phyloP scores from a whole-genome alignment of 1,140 invertebrate genomes.

The Telenomus remus region DNA sequence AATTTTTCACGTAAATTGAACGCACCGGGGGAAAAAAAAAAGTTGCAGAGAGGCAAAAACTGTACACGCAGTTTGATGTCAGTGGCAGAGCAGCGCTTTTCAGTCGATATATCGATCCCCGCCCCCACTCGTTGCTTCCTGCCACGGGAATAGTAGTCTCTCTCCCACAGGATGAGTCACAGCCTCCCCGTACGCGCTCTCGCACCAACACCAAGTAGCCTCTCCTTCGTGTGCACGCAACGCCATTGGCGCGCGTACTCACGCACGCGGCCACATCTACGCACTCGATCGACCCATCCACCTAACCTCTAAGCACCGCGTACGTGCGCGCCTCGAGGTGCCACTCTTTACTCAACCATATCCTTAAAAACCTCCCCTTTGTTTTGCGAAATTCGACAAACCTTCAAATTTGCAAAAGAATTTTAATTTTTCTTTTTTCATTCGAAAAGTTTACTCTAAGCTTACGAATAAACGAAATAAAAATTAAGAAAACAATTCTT shows the following conservation, averaged over 20 bases:
- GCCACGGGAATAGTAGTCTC: slow-evolving; percentile 73
- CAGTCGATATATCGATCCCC: slow-evolving; percentile 76
- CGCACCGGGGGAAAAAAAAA: neutral
- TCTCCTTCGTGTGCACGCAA: slow-evolving; percentile 55
- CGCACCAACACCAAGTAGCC: slow-evolving; percentile 42
- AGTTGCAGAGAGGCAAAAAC: slow-evolving; percentile 48
- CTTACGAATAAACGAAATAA: too few relatives aligned
- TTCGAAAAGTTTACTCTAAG: too few relatives aligned
- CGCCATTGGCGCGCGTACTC: slow-evolving; percentile 61
- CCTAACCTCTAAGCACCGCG: slow-evolving; percentile 43
- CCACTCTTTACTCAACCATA: slow-evolving; percentile 20
- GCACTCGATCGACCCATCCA: slow-evolving; percentile 69
- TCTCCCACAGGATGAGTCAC: slow-evolving; percentile 75
- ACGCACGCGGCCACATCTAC: slow-evolving; percentile 63
- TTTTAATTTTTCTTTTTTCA: too few relatives aligned
- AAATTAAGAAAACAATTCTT: too few relatives aligned
- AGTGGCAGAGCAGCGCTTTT: slow-evolving; percentile 68
- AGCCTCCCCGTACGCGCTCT: slow-evolving; percentile 69
- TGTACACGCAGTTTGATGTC: slow-evolving; percentile 70
- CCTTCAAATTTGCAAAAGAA: too few relatives aligned
- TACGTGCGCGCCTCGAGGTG: slow-evolving; percentile 26
- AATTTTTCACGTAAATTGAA: slow-evolving; percentile 21
- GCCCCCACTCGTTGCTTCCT: slow-evolving; percentile 73
- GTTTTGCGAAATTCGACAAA: neutral
- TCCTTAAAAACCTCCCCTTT: slow-evolving; percentile 32